Evolutionary conservation across 2,888 invertebrate genomes (phyloP).

Genomic region (Conops quadrifasciatus): DNA sequence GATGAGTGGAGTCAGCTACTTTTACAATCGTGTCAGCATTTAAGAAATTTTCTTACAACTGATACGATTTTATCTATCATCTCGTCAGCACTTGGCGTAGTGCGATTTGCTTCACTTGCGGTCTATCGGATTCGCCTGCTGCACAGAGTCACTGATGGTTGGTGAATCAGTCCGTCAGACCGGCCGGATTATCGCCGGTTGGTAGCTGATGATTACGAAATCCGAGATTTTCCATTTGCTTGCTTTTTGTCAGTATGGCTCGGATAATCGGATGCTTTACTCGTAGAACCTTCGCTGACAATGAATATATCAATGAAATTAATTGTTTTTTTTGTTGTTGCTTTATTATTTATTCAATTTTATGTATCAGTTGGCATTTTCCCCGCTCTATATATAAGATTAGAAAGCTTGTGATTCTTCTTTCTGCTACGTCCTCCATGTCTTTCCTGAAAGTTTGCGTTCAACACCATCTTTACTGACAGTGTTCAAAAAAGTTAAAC

Average conservation of each 20-base stretch:
- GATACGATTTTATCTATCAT: background rate
- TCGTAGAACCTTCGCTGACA: background rate
- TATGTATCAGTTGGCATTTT: too few relatives aligned
- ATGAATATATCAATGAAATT: background rate
- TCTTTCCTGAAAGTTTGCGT: background rate
- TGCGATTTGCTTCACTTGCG: background rate
- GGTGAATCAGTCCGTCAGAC: background rate
- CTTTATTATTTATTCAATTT: background rate
- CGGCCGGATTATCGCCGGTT: background rate
- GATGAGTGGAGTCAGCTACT: background rate
- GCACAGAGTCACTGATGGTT: background rate
- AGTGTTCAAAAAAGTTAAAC: background rate
- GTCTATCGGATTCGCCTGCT: background rate
- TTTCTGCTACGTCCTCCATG: too few relatives aligned
- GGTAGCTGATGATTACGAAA: background rate
- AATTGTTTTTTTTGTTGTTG: background rate
- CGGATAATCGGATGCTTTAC: background rate
- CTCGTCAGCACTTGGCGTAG: background rate
- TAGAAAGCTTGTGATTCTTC: too few relatives aligned
- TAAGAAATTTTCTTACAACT: background rate
- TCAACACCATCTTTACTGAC: background rate
- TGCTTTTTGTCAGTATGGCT: slow-evolving; percentile 5
- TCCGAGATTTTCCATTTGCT: background rate
- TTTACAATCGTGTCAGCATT: background rate
- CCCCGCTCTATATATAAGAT: too few relatives aligned